Evolutionary conservation across 2,113 vertebrate species (phyloP).

Genomic region (Hydrolagus affinis): DNA sequence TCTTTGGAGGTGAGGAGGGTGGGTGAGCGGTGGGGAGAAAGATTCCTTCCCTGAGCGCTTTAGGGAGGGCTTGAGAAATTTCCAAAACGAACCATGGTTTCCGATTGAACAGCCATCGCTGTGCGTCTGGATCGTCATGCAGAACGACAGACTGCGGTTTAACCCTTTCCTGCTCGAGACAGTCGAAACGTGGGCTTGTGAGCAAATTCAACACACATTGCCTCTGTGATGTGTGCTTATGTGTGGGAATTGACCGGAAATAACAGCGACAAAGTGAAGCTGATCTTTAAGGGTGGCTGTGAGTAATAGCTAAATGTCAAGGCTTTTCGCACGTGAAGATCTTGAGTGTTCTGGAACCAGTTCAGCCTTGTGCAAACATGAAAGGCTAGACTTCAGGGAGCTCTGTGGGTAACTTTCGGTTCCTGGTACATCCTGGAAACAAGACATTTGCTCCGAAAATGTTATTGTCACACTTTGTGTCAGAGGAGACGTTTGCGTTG

Average conservation of each 20-base stretch:
- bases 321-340: not conserved
- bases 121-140: not conserved
- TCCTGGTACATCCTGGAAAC: not conserved
- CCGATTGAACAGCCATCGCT: not conserved
- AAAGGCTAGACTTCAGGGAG: not conserved
- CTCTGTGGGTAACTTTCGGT: constrained; percentile 5
- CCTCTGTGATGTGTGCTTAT: not conserved
- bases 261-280: constrained; percentile 12
- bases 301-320: constrained; percentile 30
- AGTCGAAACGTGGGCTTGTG: not conserved
- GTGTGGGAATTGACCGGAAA: constrained; percentile 9
- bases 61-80: not conserved
- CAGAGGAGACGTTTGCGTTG: not conserved
- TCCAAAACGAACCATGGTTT: not conserved
- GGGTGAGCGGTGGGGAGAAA: not conserved
- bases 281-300: constrained; percentile 13
- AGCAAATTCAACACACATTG: too few species aligned
- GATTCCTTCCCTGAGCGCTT: not conserved
- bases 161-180: constrained; percentile 16
- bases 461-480: constrained; percentile 1
- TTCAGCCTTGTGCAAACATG: constrained; percentile 4
- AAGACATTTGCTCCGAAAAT: constrained; percentile 13
- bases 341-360: constrained; percentile 3
- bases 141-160: constrained; percentile 9
- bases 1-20: too few species aligned